phyloP scores from a whole-genome alignment of 2,888 invertebrate species.

The Phyllotreta cruciferae region DNA sequence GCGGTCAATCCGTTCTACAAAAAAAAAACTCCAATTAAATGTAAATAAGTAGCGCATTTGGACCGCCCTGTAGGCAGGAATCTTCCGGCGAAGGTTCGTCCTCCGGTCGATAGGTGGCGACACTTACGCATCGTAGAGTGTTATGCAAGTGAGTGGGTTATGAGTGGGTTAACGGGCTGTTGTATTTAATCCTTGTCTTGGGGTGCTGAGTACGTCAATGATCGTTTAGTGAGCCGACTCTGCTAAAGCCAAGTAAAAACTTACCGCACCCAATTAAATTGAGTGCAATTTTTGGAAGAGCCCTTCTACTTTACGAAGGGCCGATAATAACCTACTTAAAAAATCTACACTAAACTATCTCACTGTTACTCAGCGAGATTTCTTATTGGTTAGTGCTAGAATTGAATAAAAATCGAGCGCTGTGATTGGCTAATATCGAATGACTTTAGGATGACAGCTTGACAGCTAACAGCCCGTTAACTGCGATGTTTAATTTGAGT shows the following conservation, averaged over 20 bases:
- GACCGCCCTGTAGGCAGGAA: background rate
- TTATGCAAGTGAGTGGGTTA: background rate
- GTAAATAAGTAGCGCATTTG: slow-evolving; percentile 10
- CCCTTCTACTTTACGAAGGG: slow-evolving; percentile 24
- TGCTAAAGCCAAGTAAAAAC: slow-evolving; percentile 23
- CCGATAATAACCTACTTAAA: slow-evolving; percentile 6
- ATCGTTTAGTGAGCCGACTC: slow-evolving; percentile 29
- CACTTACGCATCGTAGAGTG: background rate
- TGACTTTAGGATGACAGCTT: too few relatives aligned
- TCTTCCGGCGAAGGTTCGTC: background rate
- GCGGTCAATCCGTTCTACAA: slow-evolving; percentile 87
- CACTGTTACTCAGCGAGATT: too few relatives aligned
- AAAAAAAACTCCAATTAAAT: slow-evolving; percentile 11
- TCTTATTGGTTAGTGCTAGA: too few relatives aligned
- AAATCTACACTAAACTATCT: background rate
- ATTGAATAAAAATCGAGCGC: too few relatives aligned
- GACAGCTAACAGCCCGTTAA: background rate
- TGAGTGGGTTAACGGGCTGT: background rate
- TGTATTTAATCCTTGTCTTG: slow-evolving; percentile 18
- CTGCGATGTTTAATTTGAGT: slow-evolving; percentile 17
- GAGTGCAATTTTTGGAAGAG: slow-evolving; percentile 31
- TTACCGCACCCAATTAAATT: slow-evolving; percentile 17
- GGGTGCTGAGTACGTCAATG: slow-evolving; percentile 23
- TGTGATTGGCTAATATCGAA: too few relatives aligned
- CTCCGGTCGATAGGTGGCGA: slow-evolving; percentile 5